Evolutionary conservation across 2,888 invertebrate genomes (phyloP).

Genomic region (Amblyteles armatorius): DNA sequence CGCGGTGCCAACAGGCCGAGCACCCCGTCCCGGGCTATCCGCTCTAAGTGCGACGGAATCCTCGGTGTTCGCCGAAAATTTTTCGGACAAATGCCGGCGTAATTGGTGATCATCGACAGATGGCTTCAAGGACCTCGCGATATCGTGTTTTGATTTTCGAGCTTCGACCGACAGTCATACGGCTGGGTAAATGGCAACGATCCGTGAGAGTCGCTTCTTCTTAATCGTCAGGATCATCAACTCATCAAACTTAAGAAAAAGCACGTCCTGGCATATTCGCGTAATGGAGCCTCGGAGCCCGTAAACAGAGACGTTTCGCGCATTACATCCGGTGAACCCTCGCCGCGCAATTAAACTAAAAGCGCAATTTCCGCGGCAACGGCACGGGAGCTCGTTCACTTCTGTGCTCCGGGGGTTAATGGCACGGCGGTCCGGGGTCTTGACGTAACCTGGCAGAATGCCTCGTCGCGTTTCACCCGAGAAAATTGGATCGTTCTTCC

Average conservation of each 20-base stretch:
- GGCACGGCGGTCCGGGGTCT: conserved; percentile 71
- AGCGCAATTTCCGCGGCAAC: conserved; percentile 73
- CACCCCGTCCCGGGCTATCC: conserved; percentile 16
- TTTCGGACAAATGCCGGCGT: conserved; percentile 17
- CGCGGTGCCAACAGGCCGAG: conserved; percentile 43
- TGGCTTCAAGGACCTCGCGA: conserved; percentile 70
- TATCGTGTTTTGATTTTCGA: conserved; percentile 3
- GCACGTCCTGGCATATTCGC: background rate
- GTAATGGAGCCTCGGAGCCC: background rate
- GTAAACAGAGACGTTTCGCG: conserved; percentile 31
- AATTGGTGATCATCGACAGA: conserved; percentile 65
- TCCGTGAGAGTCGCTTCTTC: background rate
- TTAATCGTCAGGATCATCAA: background rate
- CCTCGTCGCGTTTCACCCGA: conserved; percentile 50
- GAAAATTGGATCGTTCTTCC: conserved; percentile 43
- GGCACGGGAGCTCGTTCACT: conserved; percentile 68
- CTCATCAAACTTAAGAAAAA: background rate
- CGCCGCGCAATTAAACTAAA: conserved; percentile 78
- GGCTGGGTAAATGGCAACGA: background rate
- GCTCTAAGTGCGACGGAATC: conserved; percentile 43
- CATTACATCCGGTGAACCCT: conserved; percentile 72
- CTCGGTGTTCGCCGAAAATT: conserved; percentile 43
- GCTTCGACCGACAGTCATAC: background rate
- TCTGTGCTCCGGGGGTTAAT: conserved; percentile 72
- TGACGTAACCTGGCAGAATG: conserved; percentile 58